A percentile compares a stretch with the other conserved stretches of the same genome.
Conservation (phyloP, 2,888 invertebrate species). For the Chloromyia formosa region DNA sequence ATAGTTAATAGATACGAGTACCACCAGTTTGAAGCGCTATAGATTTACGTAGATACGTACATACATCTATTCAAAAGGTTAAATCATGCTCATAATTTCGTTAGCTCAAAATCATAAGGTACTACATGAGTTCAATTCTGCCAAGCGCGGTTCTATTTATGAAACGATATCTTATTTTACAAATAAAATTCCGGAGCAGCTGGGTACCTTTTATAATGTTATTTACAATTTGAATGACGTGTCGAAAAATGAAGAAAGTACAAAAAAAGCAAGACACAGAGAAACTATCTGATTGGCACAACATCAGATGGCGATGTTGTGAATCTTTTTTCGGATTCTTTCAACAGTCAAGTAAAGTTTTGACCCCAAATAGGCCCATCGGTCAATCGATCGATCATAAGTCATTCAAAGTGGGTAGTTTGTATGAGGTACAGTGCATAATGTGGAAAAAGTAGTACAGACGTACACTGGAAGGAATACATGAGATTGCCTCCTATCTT, state of each 20-base stretch:
- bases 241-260: no score
- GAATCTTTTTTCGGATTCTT: constrained; percentile 37
- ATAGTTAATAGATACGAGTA: no score
- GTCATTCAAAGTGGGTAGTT: no score
- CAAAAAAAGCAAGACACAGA: no score
- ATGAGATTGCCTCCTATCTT: no score
- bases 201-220: constrained; percentile 27
- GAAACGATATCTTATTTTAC: constrained; percentile 30
- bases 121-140: no score
- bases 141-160: constrained; percentile 22
- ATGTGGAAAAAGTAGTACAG: no score
- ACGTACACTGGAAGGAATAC: no score
- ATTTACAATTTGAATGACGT: constrained; percentile 28
- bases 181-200: constrained; percentile 34
- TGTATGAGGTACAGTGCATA: no score
- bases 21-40: no score
- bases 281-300: constrained; percentile 25
- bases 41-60: no score
- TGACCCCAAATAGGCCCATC: constrained; percentile 24
- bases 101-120: constrained; percentile 22
- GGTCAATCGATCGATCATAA: constrained; percentile 32
- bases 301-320: constrained; percentile 34
- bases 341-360: constrained; percentile 35
- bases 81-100: neutral
- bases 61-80: no score